These are phyloP conservation scores for Osmoderma eremita DNA, from an alignment of 2,888 invertebrate species.

Conservation along the genomic window DNA sequence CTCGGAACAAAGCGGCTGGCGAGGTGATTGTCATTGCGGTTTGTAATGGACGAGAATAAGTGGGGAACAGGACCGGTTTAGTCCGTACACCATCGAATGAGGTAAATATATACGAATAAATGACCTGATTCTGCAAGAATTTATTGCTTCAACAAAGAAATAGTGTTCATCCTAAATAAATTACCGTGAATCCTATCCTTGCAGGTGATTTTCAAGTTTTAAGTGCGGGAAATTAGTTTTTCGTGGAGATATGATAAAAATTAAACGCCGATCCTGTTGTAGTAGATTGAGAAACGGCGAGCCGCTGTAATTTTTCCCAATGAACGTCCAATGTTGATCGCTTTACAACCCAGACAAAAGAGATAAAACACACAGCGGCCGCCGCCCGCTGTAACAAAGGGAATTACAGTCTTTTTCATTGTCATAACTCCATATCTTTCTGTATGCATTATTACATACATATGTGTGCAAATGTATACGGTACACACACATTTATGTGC, in stretches of 20 bases:
- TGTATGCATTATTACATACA: background rate
- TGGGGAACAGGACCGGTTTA: background rate
- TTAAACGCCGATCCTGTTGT: background rate
- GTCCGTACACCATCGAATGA: background rate
- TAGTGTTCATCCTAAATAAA: too few species aligned
- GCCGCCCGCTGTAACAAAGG: background rate
- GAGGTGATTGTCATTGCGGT: slow-evolving; percentile 15
- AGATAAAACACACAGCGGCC: background rate
- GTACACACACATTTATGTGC: too few species aligned
- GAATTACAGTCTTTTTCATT: background rate
- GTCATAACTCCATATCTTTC: background rate
- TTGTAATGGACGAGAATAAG: slow-evolving; percentile 4
- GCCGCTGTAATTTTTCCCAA: background rate
- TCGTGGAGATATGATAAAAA: too few species aligned
- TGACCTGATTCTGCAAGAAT: too few species aligned
- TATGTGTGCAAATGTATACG: too few species aligned
- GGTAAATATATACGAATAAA: too few species aligned
- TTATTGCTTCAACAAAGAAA: too few species aligned
- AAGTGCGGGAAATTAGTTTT: too few species aligned
- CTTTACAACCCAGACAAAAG: background rate
- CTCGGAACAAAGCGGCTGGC: slow-evolving; percentile 14
- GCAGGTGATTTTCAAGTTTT: too few species aligned
- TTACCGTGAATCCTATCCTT: too few species aligned
- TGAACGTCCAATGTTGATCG: background rate
- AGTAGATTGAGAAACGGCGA: background rate